These are phyloP conservation scores for Colaptes auratus DNA, from an alignment of 2,113 vertebrate genomes.

Conservation along the genomic window DNA sequence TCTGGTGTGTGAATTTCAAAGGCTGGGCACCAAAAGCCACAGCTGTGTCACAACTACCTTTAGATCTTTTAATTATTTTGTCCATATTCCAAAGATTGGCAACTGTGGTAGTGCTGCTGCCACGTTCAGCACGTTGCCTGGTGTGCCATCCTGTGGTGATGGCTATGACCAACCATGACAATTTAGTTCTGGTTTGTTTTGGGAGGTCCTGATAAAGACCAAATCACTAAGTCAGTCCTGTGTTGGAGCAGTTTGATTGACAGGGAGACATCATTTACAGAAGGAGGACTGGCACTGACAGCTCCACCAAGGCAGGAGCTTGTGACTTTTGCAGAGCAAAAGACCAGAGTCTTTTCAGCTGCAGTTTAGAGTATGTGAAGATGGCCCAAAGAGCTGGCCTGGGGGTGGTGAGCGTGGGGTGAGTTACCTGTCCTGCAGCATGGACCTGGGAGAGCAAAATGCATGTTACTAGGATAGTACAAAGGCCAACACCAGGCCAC, in stretches of 20 bases:
- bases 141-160: not conserved
- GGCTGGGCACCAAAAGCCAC: not conserved
- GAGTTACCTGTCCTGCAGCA: not conserved
- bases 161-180: not conserved
- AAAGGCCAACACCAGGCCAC: not conserved
- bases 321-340: not conserved
- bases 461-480: rapidly evolving
- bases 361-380: rapidly evolving
- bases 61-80: rapidly evolving
- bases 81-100: not conserved
- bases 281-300: not conserved
- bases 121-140: not conserved
- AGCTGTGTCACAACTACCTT: not conserved
- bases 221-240: not conserved
- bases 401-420: too few relatives aligned
- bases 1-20: not conserved
- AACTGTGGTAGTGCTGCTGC: not conserved
- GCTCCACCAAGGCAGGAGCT: not conserved
- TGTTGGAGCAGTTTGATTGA: not conserved
- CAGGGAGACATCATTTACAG: rapidly evolving
- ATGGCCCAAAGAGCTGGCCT: not conserved
- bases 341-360: not conserved
- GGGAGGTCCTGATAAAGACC: not conserved
- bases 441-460: not conserved
- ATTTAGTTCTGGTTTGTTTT: not conserved